Evolutionary conservation across 2,797 vertebrate species (phyloP), one percentile per base, ranked within the genome.

Genomic region (Hirundo rustica): DNA sequence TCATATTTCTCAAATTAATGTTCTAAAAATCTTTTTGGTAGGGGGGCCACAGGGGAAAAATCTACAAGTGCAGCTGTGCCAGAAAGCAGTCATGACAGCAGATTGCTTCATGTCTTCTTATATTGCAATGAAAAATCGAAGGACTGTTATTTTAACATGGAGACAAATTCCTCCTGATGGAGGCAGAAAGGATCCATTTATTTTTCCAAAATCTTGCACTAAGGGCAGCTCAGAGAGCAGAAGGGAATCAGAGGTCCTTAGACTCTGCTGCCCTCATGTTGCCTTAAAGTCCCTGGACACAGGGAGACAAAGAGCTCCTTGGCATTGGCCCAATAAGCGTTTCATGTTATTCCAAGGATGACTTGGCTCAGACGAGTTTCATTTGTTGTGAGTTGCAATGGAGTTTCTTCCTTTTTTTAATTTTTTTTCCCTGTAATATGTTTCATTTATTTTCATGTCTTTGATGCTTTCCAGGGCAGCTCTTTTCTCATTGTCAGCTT

Each of bases 381-480:
- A 45, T 95, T 89, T 86, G 19, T 80, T 86, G 22, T 87, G 47
- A 81, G n/a, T 68, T 85, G 80, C 53, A 48, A 15, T 8, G 12
- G 17, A 74, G 18, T 4, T 7, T 3, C 2, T 19, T 1, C 3
- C 2, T 1, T 5, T 42, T 26, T 6, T 57, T 11, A 38, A 12
- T 13, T 6, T 71, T 42, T 17, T 74, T 85, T 81, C 36, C 38
- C 38, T 38, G 11, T 0, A 44, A 61, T 47, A 62, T 16, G 36
- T 11, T 76, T 88, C 3, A 1, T 87, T 87, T 90, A 57, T 85
- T 85, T 93, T 48, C 54, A 22, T 55, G 29, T 58, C 65, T 93
- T 76, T 84, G 80, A 88, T 68, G 21, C n/a, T 90, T 95, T 82
- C 89, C 88, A 96, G 72, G 84, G 50, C 40, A 88, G 42, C 22